phyloP scores from a whole-genome alignment of 2,888 invertebrate species.

The Lepidonotus clava region DNA sequence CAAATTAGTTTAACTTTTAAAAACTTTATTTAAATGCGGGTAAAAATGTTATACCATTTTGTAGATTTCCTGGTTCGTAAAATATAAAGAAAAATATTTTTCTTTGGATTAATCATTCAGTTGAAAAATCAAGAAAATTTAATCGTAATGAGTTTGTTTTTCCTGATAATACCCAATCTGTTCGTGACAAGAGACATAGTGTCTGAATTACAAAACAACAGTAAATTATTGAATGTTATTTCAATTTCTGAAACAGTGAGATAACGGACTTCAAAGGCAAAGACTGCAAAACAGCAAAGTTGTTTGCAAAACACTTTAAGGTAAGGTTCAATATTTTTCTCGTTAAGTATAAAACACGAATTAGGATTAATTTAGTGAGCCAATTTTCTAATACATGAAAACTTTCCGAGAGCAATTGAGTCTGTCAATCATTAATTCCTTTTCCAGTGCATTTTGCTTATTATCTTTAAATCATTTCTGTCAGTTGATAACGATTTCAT shows the following conservation, averaged over 20 bases:
- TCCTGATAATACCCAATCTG: background rate
- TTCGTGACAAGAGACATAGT: background rate
- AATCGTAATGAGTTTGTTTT: background rate
- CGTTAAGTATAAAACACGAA: background rate
- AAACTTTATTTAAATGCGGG: too few species aligned
- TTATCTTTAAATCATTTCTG: background rate
- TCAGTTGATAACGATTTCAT: background rate
- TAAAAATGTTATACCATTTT: too few species aligned
- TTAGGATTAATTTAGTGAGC: background rate
- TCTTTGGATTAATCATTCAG: background rate
- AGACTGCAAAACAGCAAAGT: slow-evolving; percentile 73
- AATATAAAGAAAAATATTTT: background rate
- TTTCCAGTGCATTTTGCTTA: background rate
- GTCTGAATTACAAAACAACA: background rate
- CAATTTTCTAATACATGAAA: too few species aligned
- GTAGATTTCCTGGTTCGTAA: too few species aligned
- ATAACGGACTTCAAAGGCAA: slow-evolving; percentile 72
- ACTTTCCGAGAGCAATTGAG: too few species aligned
- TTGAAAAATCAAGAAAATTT: background rate
- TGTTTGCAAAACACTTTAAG: slow-evolving; percentile 79
- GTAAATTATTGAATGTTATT: background rate
- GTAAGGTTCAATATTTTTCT: slow-evolving; percentile 65
- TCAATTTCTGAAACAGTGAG: slow-evolving; percentile 67
- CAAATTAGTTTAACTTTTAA: too few species aligned
- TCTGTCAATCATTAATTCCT: too few species aligned